Evolutionary conservation across 2,888 invertebrate species (phyloP), one percentile per base, ranked within the genome.

Genomic region (Noctua janthina): DNA sequence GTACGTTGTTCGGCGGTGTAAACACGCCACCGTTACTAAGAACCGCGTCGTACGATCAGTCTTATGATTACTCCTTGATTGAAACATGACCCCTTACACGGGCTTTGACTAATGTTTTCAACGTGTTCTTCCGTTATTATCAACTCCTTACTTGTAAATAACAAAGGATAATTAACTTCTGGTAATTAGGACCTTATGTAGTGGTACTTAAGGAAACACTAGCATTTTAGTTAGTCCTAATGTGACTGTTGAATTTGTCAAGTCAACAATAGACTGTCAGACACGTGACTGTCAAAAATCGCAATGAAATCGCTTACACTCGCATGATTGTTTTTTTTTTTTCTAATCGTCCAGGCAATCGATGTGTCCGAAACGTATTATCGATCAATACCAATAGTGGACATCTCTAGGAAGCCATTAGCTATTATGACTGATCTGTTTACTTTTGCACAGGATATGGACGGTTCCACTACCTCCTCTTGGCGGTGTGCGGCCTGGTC

Each of bases 401-500:
- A 15, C 35, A 54, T 10, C 29, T 59, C 39, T 78, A 74, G 23
- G 29, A 74, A 62, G 49, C 13, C 62, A 62, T 49, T 20, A 67
- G 54, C 64, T 79, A 46, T 62, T 62, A 70, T 66, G 20, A 66
- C 39, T 39, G 66, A 66, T 68, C 39, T 86, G 70, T 76, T 78
- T 74, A 49, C n/a, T 29, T 81, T 79, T 84, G 76, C 17, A 1
- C 94, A 98, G 98, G 98, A 93, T 98, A 98, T 98, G 98, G 98
- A 93, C 98, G 98, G 96, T 99, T 99, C 96, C 99, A 99, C 96
- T 98, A 98, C 96, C 97, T 98, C 93, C 97, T 99, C 94, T 97
- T 99, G 97, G 98, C 98, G 94, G 98, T 99, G 95, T 99, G 99
- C 97, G 99, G 99, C 91, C 98, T 99, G 97, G 99, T 99, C 96